Percentiles rank a stretch among this genome's conserved stretches.
Evolutionary conservation across 2,113 vertebrate genomes (phyloP).

Genomic region (Dendropsophus ebraccatus): DNA sequence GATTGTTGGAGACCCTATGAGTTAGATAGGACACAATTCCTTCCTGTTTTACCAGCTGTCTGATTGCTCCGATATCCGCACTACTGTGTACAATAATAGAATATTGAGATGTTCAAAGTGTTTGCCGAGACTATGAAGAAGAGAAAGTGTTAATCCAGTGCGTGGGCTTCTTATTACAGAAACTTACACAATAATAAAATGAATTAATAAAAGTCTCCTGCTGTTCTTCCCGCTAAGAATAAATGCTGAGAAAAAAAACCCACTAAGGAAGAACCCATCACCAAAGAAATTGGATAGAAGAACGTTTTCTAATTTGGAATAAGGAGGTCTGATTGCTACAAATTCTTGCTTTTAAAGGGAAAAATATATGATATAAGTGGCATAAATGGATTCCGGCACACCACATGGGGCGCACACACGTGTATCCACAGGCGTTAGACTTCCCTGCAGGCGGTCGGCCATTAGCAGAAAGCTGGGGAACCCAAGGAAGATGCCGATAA

Average conservation of each 20-base stretch:
- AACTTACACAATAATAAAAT: not conserved
- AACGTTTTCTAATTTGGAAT: not conserved
- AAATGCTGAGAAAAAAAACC: not conserved
- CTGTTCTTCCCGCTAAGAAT: not conserved
- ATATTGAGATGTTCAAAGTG: too few relatives aligned
- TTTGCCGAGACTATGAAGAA: not conserved
- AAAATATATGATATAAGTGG: not conserved
- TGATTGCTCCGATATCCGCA: not conserved
- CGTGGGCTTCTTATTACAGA: not conserved
- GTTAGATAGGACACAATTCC: too few relatives aligned
- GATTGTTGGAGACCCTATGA: too few relatives aligned
- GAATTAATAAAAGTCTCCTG: conserved; percentile 3
- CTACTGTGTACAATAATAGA: not conserved
- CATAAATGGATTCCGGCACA: too few relatives aligned
- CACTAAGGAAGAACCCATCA: not conserved
- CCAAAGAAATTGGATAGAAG: not conserved
- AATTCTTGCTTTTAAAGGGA: not conserved
- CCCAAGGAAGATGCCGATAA: not conserved
- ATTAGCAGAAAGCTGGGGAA: not conserved
- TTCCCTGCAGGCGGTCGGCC: not conserved
- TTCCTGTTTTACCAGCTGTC: too few relatives aligned
- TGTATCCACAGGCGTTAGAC: too few relatives aligned
- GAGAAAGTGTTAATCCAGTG: not conserved
- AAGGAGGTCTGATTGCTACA: not conserved
- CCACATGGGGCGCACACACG: too few relatives aligned